Evolutionary conservation across 2,113 vertebrate genomes (phyloP).

Genomic region (Hystrix brachyura): DNA sequence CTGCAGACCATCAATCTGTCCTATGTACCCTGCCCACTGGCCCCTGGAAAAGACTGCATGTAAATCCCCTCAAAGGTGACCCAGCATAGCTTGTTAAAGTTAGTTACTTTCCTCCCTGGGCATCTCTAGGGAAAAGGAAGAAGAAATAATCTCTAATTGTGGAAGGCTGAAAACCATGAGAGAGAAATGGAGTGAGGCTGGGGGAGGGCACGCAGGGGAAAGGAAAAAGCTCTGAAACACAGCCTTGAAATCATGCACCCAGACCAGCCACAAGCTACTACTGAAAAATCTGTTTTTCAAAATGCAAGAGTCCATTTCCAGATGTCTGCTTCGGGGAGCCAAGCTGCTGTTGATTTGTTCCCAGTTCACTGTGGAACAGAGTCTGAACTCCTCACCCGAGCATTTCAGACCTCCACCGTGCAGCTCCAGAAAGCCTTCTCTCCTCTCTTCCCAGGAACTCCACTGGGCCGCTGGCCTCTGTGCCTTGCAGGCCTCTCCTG

Average conservation of each 20-base stretch:
- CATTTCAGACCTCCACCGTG: not conserved
- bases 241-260: slow-evolving; percentile 48
- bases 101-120: not conserved
- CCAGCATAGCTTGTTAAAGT: not conserved
- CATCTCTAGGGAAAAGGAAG: not conserved
- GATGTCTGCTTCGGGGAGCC: slow-evolving; percentile 66
- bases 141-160: not conserved
- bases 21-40: not conserved
- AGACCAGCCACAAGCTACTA: not conserved
- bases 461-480: not conserved
- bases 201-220: no score
- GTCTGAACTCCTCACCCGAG: slow-evolving; percentile 50
- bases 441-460: not conserved
- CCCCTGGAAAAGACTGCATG: not conserved
- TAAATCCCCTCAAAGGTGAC: not conserved
- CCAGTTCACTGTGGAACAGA: slow-evolving; percentile 11
- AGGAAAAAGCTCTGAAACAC: not conserved
- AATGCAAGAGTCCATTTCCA: slow-evolving; percentile 68
- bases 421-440: not conserved
- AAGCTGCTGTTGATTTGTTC: slow-evolving; percentile 57
- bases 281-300: slow-evolving; percentile 73
- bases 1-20: not conserved
- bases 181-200: not conserved
- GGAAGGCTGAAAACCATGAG: not conserved
- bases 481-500: not conserved